A percentile compares a stretch with the other conserved stretches of the same genome.
Conservation (phyloP, 2,797 vertebrate genomes). For the Sparus aurata region DNA sequence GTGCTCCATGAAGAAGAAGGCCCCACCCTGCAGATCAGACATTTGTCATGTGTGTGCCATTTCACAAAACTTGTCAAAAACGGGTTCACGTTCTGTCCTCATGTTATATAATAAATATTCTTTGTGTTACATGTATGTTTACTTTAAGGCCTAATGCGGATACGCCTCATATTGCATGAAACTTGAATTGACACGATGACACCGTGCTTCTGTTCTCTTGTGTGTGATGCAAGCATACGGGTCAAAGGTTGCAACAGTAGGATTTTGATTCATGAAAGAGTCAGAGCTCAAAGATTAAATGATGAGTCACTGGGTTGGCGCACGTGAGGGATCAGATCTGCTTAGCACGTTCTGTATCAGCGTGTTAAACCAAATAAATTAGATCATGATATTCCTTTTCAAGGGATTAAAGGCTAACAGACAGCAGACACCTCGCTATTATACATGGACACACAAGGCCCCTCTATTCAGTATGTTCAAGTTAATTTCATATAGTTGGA, state of each 20-base stretch:
- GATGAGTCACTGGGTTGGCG: background rate
- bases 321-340: no score
- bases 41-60: background rate
- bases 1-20: slow-evolving; percentile 86
- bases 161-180: background rate
- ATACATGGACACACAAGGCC: background rate
- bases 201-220: no score
- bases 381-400: background rate
- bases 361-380: background rate
- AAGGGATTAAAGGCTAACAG: background rate
- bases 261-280: no score
- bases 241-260: background rate
- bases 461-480: background rate
- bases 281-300: background rate
- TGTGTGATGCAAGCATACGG: no score
- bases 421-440: background rate
- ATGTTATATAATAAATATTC: background rate
- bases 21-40: slow-evolving; percentile 80
- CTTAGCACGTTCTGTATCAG: background rate
- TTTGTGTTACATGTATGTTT: background rate
- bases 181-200: background rate
- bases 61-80: no score
- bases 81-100: background rate
- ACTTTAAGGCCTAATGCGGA: background rate
- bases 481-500: background rate